phyloP scores from a whole-genome alignment of 2,797 vertebrate species.

The Chrysocyon brachyurus region DNA sequence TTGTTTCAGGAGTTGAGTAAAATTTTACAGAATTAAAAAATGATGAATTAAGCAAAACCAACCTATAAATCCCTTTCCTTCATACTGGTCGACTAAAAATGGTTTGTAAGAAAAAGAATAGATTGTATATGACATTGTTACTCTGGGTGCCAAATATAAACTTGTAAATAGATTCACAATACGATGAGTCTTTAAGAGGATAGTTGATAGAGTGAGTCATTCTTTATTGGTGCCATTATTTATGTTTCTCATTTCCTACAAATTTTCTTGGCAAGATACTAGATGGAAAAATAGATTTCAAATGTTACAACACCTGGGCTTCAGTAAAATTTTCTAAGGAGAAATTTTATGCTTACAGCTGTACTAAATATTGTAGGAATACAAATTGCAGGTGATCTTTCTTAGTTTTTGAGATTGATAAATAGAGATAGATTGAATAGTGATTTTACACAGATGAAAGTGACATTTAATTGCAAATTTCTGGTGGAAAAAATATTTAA shows the following conservation, averaged over 20 bases:
- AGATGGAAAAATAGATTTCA: not conserved
- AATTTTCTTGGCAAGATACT: not conserved
- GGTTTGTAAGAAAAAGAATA: not conserved
- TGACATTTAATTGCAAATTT: not conserved
- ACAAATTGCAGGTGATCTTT: not conserved
- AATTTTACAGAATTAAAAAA: not conserved
- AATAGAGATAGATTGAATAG: not conserved
- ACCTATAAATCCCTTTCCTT: not conserved
- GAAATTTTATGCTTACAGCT: not conserved
- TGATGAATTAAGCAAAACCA: not conserved
- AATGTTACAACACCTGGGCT: not conserved
- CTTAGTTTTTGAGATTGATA: not conserved
- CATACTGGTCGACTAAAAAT: not conserved
- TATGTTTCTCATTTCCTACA: not conserved
- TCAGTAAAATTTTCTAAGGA: not conserved
- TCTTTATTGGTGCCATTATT: not conserved
- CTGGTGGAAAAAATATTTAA: conserved; percentile 41
- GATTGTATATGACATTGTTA: not conserved
- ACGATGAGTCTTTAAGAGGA: not conserved
- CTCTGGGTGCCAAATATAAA: not conserved
- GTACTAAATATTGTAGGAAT: not conserved
- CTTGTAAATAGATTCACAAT: not conserved
- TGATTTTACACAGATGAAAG: conserved; percentile 44
- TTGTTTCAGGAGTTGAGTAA: not conserved
- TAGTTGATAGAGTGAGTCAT: not conserved